These are phyloP conservation scores for Echinarachnius parma DNA, from an alignment of 53 echinoderm and acorn worm genomes.

Conservation along the genomic window DNA sequence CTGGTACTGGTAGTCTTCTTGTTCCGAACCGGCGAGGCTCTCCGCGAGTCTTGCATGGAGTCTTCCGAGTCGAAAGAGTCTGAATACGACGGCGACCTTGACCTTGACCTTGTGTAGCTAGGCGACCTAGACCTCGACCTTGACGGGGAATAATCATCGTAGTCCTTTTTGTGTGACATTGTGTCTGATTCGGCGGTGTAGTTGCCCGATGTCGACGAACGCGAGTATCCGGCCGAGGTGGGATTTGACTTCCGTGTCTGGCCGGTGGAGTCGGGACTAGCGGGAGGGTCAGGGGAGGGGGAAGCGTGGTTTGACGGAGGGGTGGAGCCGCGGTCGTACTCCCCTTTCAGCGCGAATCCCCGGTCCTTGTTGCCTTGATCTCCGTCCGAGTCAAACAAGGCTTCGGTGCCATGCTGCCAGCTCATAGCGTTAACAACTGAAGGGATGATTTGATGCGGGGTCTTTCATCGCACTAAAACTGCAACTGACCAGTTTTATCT, in stretches of 20 bases:
- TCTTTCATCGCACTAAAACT: constrained; percentile 6
- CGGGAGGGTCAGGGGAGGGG: not conserved
- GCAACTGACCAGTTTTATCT: no score
- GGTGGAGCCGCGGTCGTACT: constrained; percentile 52
- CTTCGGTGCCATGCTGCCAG: constrained; percentile 49
- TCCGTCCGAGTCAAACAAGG: constrained; percentile 70
- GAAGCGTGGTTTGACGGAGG: not conserved
- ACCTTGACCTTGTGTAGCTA: constrained; percentile 33
- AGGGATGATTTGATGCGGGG: no score
- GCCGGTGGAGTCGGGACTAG: not conserved
- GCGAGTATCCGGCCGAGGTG: not conserved
- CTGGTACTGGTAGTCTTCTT: constrained; percentile 14
- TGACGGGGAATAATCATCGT: constrained; percentile 10
- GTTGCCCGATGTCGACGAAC: constrained; percentile 66
- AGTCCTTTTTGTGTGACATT: constrained; percentile 48
- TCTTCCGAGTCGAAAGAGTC: constrained; percentile 95
- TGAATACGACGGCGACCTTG: constrained; percentile 62
- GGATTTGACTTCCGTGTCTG: not conserved
- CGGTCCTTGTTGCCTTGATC: constrained; percentile 43
- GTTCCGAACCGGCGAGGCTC: constrained; percentile 48
- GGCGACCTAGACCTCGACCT: constrained; percentile 56
- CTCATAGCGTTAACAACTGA: constrained; percentile 30
- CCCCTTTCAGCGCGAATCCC: constrained; percentile 55
- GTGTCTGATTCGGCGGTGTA: constrained; percentile 63
- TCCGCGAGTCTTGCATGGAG: constrained; percentile 80